These are phyloP conservation scores for Hippoglossus hippoglossus DNA, from an alignment of 2,797 vertebrate genomes.

Conservation along the genomic window DNA sequence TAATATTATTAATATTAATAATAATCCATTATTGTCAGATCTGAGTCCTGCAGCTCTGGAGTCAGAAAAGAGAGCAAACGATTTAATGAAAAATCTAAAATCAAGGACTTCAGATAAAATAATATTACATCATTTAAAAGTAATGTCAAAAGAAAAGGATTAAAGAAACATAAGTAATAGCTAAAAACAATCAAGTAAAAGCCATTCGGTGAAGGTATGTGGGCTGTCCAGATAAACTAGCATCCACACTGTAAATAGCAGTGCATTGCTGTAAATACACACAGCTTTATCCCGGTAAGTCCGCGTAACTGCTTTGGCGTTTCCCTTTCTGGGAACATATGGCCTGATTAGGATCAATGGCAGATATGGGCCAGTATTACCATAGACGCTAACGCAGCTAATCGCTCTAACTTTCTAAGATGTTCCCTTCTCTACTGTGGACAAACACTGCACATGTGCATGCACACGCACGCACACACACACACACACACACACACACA, in stretches of 20 bases:
- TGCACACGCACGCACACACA: conserved; percentile 19
- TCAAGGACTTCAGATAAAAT: too few species aligned
- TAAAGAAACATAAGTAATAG: too few species aligned
- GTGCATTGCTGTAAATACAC: conserved; percentile 60
- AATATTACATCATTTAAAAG: too few species aligned
- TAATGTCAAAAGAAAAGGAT: too few species aligned
- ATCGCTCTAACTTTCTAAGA: conserved; percentile 79
- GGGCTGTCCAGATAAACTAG: conserved; percentile 30
- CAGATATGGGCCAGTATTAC: conserved; percentile 78
- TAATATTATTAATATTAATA: too few species aligned
- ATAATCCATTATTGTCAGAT: too few species aligned
- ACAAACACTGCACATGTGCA: conserved; percentile 11
- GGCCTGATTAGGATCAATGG: conserved; percentile 71
- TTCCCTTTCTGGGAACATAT: conserved; percentile 65
- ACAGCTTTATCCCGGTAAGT: conserved; percentile 52
- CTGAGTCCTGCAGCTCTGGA: too few species aligned
- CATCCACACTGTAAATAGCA: conserved; percentile 57
- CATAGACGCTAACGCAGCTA: conserved; percentile 64
- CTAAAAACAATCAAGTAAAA: too few species aligned
- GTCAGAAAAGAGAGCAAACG: too few species aligned
- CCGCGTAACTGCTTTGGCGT: conserved; percentile 13
- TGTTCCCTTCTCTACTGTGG: conserved; percentile 53
- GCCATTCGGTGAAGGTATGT: too few species aligned
- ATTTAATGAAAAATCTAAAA: too few species aligned
- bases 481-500: conserved; percentile 11